Evolutionary conservation across 1,140 invertebrate species (phyloP), one percentile per base, ranked within the genome.

Genomic region (Pogonognathellus flavescens): DNA sequence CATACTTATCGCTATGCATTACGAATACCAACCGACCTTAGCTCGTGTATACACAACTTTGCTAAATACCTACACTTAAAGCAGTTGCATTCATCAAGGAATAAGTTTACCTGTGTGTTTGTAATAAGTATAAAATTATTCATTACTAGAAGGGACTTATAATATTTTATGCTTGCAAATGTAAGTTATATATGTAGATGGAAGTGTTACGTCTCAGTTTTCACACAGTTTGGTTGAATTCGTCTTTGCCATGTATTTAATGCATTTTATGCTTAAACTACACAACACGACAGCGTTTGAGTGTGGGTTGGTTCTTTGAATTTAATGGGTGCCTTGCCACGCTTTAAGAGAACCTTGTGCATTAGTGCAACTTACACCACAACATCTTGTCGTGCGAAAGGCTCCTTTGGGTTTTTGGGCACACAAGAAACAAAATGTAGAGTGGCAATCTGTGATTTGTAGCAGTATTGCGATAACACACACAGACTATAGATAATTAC

Each of bases 281-380:
- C n/a, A n/a, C n/a, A 66, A 66, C 25, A 76, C 41, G 11, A 10
- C 31, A 49, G 14, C 14, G n/a, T 76, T 31, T 25, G 25, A 18
- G 57, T 72, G 2, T 18, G 5, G 6, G 66, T 76, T 49, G 13
- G 66, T 70, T 70, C 66, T 60, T 60, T 60, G 0, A 31, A 76
- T 76, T 50, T 49, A 76, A 76, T 41, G 70, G 70, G 70, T 76
- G 70, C 31, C 41, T 76, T 76, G 70, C 70, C 70, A 76, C 70
- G 70, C 70, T 25, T 76, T 76, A 76, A 41, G 70, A 76, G 70
- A 76, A 76, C 70, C 70, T 76, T 76, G 70, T 50, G 49, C 25
- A 7, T 76, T 76, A 49, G 49, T 41, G 31, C 41, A 76, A 76
- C 41, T 76, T 76, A 49, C 13, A 76, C 70, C 41, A 49, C 41